phyloP scores from a whole-genome alignment of 2,113 vertebrate species.

The Elachura formosa region DNA sequence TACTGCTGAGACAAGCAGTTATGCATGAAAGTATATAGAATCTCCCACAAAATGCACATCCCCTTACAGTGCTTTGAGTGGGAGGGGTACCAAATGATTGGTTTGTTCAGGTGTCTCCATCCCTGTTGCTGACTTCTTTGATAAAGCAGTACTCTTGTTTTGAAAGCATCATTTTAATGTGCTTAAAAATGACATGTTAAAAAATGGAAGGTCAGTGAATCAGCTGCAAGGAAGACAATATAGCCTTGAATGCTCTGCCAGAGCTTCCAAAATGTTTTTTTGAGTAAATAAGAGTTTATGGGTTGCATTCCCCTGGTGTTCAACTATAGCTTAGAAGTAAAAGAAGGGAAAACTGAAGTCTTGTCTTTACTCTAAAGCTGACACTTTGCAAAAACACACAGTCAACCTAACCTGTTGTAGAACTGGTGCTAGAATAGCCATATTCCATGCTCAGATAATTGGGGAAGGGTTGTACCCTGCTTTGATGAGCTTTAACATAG shows the following conservation, averaged over 20 bases:
- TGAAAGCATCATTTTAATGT: not conserved
- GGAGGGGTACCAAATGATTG: not conserved
- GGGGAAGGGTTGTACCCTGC: not conserved
- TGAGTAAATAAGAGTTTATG: too few relatives aligned
- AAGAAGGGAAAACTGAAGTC: not conserved
- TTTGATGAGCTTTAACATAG: not conserved
- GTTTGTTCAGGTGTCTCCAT: not conserved
- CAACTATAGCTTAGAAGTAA: not conserved
- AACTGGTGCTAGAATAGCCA: not conserved
- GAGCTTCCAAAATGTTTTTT: not conserved
- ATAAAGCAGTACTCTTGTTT: not conserved
- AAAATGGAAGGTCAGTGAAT: not conserved
- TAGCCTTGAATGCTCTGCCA: not conserved
- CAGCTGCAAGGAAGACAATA: not conserved
- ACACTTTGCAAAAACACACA: not conserved
- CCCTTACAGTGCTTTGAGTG: not conserved
- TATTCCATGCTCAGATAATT: not conserved
- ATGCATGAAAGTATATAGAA: not conserved
- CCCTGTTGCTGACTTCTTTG: not conserved
- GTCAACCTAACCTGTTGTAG: not conserved
- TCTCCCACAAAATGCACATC: not conserved
- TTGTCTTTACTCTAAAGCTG: not conserved
- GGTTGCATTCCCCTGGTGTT: not conserved
- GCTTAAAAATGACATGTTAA: not conserved
- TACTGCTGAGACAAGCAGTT: not conserved